Evolutionary conservation across 35 echinoderm and acorn worm species (phyloP).

Genomic region (Lytechinus variegatus): DNA sequence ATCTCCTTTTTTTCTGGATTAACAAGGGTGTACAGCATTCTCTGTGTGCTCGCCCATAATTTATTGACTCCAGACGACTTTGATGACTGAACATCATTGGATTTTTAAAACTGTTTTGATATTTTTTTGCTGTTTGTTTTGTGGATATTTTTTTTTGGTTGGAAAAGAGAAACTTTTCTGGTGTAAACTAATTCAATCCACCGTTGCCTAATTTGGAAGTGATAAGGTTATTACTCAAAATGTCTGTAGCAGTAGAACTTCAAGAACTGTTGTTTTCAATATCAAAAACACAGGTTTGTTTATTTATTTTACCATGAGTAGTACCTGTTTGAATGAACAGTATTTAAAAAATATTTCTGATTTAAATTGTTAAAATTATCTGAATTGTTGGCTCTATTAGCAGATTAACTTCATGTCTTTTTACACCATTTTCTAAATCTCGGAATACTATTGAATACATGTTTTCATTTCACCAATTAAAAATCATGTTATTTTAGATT

Average conservation of each 20-base stretch:
- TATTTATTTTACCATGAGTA: not conserved
- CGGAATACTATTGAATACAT: too few species aligned
- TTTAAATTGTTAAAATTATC: not conserved
- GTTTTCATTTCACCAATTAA: too few species aligned
- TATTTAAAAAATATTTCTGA: not conserved
- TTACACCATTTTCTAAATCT: too few species aligned
- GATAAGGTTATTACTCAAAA: not conserved
- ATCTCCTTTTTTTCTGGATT: not conserved
- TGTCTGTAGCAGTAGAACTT: constrained; percentile 49
- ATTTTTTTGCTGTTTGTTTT: not conserved
- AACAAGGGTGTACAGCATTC: not conserved
- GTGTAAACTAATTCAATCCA: not conserved
- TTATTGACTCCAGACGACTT: not conserved
- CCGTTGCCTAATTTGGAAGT: not conserved
- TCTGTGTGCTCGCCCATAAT: not conserved
- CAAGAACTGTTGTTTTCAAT: constrained; percentile 48
- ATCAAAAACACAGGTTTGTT: constrained; percentile 9
- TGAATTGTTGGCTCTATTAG: too few species aligned
- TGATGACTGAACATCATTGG: not conserved
- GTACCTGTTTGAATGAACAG: not conserved
- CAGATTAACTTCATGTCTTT: too few species aligned
- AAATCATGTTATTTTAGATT: too few species aligned
- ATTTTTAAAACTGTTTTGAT: not conserved
- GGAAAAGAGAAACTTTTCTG: not conserved
- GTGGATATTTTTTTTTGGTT: not conserved